Percentiles rank a stretch among this genome's conserved stretches.
Conservation (phyloP, 1,140 invertebrate genomes). For the Lepidurus packardi region DNA sequence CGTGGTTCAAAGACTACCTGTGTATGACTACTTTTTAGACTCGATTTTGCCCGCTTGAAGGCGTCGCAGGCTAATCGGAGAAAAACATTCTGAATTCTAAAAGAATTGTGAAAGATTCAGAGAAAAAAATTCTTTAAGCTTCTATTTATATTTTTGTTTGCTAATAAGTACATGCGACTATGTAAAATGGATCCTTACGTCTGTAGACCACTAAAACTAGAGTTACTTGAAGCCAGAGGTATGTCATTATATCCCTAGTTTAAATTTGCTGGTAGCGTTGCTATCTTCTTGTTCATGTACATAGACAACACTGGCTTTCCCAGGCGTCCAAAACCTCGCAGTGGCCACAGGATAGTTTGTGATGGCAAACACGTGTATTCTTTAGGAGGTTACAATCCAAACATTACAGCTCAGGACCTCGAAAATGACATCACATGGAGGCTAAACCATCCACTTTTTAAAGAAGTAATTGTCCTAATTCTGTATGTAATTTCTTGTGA, state of each 20-base stretch:
- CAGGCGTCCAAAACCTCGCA: not conserved
- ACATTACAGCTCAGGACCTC: not conserved
- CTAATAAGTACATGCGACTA: not conserved
- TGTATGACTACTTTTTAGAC: no score
- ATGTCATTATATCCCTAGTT: not conserved
- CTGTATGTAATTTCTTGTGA: not conserved
- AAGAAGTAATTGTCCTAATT: not conserved
- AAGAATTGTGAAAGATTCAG: no score
- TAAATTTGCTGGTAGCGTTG: not conserved
- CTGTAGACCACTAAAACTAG: not conserved
- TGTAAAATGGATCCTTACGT: not conserved
- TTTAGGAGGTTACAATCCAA: conserved; percentile 4
- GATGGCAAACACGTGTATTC: conserved; percentile 12
- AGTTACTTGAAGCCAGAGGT: not conserved
- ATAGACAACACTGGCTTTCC: not conserved
- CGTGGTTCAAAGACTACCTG: no score
- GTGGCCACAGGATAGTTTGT: not conserved
- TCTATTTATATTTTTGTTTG: not conserved
- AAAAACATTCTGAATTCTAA: no score
- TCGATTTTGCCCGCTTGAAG: no score
- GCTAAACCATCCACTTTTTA: not conserved
- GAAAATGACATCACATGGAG: conserved; percentile 3
- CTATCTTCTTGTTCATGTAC: not conserved
- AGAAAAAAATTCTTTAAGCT: no score
- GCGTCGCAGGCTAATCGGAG: no score